phyloP scores from a whole-genome alignment of 2,797 vertebrate species.

The Amblyraja radiata region DNA sequence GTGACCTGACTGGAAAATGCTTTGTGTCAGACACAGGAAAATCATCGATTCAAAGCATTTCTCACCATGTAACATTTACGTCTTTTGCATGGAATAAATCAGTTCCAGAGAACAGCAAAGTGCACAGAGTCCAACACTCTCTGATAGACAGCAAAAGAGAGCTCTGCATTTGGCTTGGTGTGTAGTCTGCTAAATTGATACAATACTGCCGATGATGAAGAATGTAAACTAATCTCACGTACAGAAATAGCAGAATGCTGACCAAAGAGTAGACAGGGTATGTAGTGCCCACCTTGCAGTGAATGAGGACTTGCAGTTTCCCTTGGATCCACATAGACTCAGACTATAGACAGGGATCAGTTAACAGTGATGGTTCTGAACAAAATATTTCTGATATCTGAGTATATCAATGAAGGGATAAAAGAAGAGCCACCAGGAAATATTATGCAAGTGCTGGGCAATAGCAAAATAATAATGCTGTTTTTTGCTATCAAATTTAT shows the following conservation, averaged over 20 bases:
- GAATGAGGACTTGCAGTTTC: neutral
- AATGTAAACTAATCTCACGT: neutral
- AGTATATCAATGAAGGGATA: neutral
- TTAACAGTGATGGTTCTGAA: neutral
- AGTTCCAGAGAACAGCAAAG: conserved; percentile 25
- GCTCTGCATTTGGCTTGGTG: neutral
- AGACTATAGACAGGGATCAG: neutral
- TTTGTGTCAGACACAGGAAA: conserved; percentile 13
- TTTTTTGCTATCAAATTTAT: neutral
- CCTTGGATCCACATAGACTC: neutral
- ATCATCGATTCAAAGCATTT: neutral
- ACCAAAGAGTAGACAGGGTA: neutral
- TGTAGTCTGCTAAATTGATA: neutral
- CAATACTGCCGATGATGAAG: too few species aligned
- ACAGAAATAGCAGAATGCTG: neutral
- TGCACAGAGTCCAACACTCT: neutral
- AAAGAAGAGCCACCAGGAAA: neutral
- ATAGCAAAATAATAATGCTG: too few species aligned
- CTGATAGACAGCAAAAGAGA: neutral
- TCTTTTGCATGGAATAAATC: neutral
- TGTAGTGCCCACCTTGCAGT: neutral
- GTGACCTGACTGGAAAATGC: neutral
- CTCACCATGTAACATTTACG: neutral
- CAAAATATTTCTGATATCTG: neutral
- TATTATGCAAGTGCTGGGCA: too few species aligned